Evolutionary conservation across 1,140 invertebrate species (phyloP).

Genomic region (Drosophila insularis): DNA sequence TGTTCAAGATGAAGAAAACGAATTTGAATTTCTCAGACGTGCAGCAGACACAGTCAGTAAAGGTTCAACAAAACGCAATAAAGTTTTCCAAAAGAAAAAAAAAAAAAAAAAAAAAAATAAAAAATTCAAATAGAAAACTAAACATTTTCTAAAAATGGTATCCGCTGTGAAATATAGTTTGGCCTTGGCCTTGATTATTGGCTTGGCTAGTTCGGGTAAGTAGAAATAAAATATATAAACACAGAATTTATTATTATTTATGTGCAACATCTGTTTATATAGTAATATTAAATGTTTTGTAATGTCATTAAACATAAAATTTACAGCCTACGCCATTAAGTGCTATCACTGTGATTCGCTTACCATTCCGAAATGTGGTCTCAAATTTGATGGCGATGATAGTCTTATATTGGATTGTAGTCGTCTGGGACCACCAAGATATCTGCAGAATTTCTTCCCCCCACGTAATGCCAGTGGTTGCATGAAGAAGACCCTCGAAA

Average conservation of each 20-base stretch:
- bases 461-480: conserved; percentile 73
- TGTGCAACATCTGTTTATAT: no score
- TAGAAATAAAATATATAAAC: no score
- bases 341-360: conserved; percentile 75
- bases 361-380: conserved; percentile 66
- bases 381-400: conserved; percentile 71
- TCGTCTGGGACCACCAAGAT: conserved; percentile 59
- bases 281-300: no score
- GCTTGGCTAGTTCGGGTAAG: conserved; percentile 69
- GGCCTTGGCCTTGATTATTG: conserved; percentile 72
- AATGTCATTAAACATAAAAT: no score
- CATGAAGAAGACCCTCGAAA: conserved; percentile 74
- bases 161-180: conserved; percentile 71
- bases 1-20: not conserved
- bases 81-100: not conserved
- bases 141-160: conserved; percentile 55
- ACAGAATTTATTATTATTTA: no score
- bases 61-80: conserved; percentile 43
- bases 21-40: conserved; percentile 53
- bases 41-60: conserved; percentile 58
- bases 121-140: not conserved
- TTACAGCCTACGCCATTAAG: conserved; percentile 64
- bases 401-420: conserved; percentile 63
- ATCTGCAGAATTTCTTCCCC: conserved; percentile 61
- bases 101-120: conserved; percentile 1